Conservation (phyloP, 2,888 invertebrate genomes). For the Poecilus cupreus region DNA sequence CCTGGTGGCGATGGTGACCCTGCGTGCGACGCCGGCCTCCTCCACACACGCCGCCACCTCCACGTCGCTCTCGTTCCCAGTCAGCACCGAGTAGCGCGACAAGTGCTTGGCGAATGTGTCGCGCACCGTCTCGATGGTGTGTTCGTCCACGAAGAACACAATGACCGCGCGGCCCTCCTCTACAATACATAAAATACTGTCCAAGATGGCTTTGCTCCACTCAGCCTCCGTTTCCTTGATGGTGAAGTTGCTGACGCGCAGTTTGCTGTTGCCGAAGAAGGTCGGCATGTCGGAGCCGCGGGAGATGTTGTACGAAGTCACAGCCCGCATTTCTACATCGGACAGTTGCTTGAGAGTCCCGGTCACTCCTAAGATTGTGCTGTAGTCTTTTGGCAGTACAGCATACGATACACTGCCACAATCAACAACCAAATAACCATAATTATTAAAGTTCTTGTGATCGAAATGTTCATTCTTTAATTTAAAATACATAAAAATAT, state of each 20-base stretch:
- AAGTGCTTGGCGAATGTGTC: background rate
- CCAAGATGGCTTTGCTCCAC: conserved; percentile 8
- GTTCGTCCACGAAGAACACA: conserved; percentile 31
- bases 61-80: background rate
- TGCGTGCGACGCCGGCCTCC: background rate
- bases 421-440: conserved; percentile 24
- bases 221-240: background rate
- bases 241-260: background rate
- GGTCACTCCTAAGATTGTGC: conserved; percentile 23
- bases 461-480: conserved; percentile 22
- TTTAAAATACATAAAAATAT: conserved; percentile 41
- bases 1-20: conserved; percentile 20
- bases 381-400: conserved; percentile 5
- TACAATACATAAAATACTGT: background rate
- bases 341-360: conserved; percentile 11
- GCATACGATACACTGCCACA: conserved; percentile 38
- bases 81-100: background rate
- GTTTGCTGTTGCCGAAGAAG: conserved; percentile 21
- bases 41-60: background rate
- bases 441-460: background rate
- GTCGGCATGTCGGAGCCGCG: conserved; percentile 35
- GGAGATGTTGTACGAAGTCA: conserved; percentile 4
- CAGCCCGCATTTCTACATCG: background rate
- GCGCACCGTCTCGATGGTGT: background rate
- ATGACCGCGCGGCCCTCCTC: conserved; percentile 1